Evolutionary conservation across 1,140 invertebrate genomes (phyloP).

Genomic region (Harpegnathos saltator): DNA sequence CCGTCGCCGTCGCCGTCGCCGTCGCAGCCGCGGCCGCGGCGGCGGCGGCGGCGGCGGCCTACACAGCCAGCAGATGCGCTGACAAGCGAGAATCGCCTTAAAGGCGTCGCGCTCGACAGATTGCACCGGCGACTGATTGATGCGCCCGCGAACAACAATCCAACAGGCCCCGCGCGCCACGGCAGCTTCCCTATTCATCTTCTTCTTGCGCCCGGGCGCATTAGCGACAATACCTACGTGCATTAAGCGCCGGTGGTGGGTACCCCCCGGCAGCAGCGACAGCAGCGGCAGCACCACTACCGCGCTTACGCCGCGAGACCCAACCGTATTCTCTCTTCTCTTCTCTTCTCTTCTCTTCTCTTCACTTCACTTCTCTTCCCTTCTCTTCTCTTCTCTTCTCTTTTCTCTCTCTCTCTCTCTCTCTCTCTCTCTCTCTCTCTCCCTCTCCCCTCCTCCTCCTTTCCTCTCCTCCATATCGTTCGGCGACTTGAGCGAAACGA

Average conservation of each 20-base stretch:
- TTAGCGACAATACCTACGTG: slow-evolving; percentile 76
- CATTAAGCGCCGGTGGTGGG: slow-evolving; percentile 69
- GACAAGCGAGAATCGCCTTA: slow-evolving; percentile 82
- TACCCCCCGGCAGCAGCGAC: slow-evolving; percentile 10
- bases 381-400: no score
- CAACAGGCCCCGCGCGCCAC: slow-evolving; percentile 79
- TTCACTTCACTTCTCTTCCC: no score
- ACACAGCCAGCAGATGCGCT: slow-evolving; percentile 79
- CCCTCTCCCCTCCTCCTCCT: no score
- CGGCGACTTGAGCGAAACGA: background rate
- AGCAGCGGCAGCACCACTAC: slow-evolving; percentile 57
- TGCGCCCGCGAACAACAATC: slow-evolving; percentile 86
- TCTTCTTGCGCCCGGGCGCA: slow-evolving; percentile 75
- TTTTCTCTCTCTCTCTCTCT: no score
- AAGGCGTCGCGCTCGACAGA: slow-evolving; percentile 79
- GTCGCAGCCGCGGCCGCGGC: no score
- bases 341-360: no score
- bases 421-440: no score
- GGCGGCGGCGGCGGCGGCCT: slow-evolving; percentile 52
- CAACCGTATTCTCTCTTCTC: background rate
- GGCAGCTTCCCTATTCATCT: slow-evolving; percentile 85
- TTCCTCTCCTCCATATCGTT: background rate
- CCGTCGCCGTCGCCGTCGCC: no score
- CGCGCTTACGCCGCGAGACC: slow-evolving; percentile 68
- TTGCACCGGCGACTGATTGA: slow-evolving; percentile 82